Evolutionary conservation across 2,113 vertebrate genomes (phyloP).

Genomic region (Procavia capensis): DNA sequence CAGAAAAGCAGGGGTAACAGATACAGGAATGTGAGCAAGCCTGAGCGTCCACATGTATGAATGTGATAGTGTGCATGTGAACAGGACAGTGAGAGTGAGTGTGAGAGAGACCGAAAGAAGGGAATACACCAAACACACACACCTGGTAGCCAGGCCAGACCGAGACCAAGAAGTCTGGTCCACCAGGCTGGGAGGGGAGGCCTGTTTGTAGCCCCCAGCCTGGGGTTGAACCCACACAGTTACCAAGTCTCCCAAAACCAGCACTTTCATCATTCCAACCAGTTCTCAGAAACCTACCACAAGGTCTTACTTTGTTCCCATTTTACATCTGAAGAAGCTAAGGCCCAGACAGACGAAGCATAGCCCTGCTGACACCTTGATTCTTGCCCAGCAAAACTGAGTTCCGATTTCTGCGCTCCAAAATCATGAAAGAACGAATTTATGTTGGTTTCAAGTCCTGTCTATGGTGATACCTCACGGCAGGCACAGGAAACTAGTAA

Average conservation of each 20-base stretch:
- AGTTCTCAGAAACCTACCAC: neutral
- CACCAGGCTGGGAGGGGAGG: neutral
- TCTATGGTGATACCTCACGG: neutral
- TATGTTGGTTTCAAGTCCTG: neutral
- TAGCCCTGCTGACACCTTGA: neutral
- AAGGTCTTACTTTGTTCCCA: neutral
- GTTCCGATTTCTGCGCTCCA: neutral
- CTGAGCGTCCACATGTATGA: rapidly evolving
- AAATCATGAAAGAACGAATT: neutral
- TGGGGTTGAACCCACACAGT: neutral
- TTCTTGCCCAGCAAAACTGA: rapidly evolving
- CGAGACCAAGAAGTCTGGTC: neutral
- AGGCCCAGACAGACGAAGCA: rapidly evolving
- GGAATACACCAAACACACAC: neutral
- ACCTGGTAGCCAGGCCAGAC: rapidly evolving
- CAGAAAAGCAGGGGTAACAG: neutral
- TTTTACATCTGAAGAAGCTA: neutral
- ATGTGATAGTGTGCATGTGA: too few species aligned
- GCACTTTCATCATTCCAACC: rapidly evolving
- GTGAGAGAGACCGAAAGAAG: neutral
- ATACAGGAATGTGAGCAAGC: neutral
- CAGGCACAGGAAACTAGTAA: neutral
- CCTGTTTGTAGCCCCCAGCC: neutral
- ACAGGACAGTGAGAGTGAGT: neutral
- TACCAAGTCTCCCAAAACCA: neutral